Conservation (phyloP, 2,797 vertebrate species). For the Parauchenoglanis punctatus region DNA sequence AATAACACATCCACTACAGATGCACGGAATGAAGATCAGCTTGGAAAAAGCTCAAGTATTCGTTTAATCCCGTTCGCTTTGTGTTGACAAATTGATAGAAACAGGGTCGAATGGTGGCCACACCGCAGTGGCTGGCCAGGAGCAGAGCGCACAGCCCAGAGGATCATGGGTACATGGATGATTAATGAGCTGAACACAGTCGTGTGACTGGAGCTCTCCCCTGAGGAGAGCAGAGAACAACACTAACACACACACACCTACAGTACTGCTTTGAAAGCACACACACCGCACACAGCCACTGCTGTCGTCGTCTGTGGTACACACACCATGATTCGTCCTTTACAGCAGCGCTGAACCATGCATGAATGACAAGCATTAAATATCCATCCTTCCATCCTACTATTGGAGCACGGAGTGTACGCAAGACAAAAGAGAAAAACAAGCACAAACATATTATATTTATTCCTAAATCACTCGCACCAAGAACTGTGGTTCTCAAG, state of each 20-base stretch:
- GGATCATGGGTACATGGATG: constrained; percentile 52
- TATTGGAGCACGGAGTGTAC: no score
- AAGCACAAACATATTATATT: not conserved
- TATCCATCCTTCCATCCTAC: not conserved
- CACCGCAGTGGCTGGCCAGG: constrained; percentile 43
- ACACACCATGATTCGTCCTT: constrained; percentile 5
- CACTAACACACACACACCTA: constrained; percentile 39
- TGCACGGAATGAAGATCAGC: not conserved
- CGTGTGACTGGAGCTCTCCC: constrained; percentile 49
- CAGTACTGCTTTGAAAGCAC: constrained; percentile 33
- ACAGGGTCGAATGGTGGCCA: constrained; percentile 36
- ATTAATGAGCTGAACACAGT: constrained; percentile 52
- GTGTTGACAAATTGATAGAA: constrained; percentile 49
- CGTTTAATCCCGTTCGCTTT: constrained; percentile 21
- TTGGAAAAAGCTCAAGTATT: not conserved
- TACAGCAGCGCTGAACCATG: not conserved
- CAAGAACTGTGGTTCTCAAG: no score
- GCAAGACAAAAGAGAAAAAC: not conserved
- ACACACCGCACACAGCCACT: not conserved
- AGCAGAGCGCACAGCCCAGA: constrained; percentile 43
- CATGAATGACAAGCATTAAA: not conserved
- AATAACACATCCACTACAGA: not conserved
- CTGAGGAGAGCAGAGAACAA: constrained; percentile 33
- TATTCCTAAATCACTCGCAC: not conserved
- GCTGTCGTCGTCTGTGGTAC: constrained; percentile 3